Conservation (phyloP, 2,888 invertebrate genomes). For the Hydroisotoma schaefferi region DNA sequence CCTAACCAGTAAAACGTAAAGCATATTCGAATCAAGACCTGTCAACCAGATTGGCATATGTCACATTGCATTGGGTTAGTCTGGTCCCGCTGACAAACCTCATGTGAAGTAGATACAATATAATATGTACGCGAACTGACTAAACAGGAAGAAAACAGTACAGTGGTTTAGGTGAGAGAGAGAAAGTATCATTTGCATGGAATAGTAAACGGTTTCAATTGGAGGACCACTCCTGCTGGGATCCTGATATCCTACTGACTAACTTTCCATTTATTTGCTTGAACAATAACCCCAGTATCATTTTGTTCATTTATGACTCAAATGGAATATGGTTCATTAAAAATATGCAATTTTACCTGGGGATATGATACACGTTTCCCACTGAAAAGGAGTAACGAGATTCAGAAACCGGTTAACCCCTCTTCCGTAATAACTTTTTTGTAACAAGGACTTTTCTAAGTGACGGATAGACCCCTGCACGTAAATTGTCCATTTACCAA, state of each 20-base stretch:
- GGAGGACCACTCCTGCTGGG: conserved; percentile 21
- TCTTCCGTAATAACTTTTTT: no score
- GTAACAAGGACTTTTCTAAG: not conserved
- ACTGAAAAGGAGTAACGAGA: no score
- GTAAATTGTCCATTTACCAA: not conserved
- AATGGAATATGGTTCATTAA: no score
- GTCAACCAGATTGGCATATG: conserved; percentile 7
- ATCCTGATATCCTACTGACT: conserved; percentile 25
- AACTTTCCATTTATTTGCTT: conserved; percentile 22
- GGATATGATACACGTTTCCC: no score
- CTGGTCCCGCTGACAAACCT: no score
- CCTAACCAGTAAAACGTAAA: no score
- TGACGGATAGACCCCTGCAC: not conserved
- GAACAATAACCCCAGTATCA: conserved; percentile 4
- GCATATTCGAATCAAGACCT: not conserved
- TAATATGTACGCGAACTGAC: not conserved
- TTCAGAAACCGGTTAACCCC: no score
- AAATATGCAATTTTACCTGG: no score
- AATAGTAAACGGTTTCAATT: not conserved
- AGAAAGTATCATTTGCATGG: no score
- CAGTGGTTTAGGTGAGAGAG: no score
- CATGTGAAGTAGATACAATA: no score
- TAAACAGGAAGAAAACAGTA: no score
- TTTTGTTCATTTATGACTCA: not conserved
- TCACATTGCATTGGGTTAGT: not conserved